Evolutionary conservation across 2,113 vertebrate genomes (phyloP), one percentile per base, ranked within the genome.

Genomic region (Pimephales promelas): DNA sequence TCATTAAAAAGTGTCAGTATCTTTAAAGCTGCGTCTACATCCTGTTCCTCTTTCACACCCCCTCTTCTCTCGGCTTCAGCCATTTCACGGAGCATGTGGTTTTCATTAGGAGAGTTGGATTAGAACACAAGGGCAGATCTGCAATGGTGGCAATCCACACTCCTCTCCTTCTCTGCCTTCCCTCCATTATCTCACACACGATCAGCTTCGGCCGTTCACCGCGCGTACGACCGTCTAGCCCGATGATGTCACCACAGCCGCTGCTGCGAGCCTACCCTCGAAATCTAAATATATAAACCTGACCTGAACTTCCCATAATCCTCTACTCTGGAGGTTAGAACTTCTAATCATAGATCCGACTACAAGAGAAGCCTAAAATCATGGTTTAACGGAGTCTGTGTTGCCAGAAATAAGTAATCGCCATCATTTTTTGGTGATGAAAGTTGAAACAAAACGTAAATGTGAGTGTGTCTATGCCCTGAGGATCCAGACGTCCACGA

Each of bases 61-160:
- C 45, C 78, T 71, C 49, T 59, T 88, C 76, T 59, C 40, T 45
- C 43, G 18, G 82, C 18, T 64, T 57, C 79, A 43, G 64, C 54
- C 59, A 45, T 71, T 73, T 77, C 76, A 45, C 31, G 26, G 57
- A 85, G 75, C 84, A 87, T 85, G 54, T 87, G 84, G 82, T 87
- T 85, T 81, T 85, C 84, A 87, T 87, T 81, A 87, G 57, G 36
- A 83, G 70, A 36, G 59, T 85, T 81, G 78, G 83, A 79, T 74
- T 85, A 83, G 66, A 83, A 68, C 78, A 52, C 34, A 76, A 54
- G 79, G 20, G 59, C 28, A 82, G 80, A 66, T 79, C 83, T 79
- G 86, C 79, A 75, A 77, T 87, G 82, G 83, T 84, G 61, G 61
- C 24, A 49, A 79, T 66, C 59, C 78, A 66, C 59, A 66, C 64